Evolutionary conservation across 2,888 invertebrate species (phyloP).

Genomic region (Hofmannophila pseudospretella): DNA sequence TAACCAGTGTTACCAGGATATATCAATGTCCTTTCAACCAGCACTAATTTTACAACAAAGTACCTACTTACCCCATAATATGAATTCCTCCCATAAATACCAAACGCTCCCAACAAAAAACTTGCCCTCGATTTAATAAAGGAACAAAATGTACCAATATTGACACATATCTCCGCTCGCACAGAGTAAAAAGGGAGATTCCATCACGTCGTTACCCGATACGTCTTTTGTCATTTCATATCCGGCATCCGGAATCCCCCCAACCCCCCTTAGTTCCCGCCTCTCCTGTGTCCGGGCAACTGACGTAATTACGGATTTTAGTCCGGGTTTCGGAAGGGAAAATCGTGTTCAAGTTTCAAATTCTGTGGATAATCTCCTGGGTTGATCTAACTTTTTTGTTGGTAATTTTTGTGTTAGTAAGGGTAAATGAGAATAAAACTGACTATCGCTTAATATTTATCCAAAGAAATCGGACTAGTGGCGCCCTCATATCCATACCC

Average conservation of each 20-base stretch:
- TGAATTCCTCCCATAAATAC: no score
- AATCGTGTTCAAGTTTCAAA: slow-evolving; percentile 13
- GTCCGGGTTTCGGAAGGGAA: slow-evolving; percentile 10
- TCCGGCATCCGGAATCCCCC: slow-evolving; percentile 27
- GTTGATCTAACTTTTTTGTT: not conserved
- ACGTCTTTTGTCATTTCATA: slow-evolving; percentile 57
- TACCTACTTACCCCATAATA: not conserved
- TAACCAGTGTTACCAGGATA: no score
- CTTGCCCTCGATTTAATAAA: slow-evolving; percentile 6
- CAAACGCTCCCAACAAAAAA: not conserved
- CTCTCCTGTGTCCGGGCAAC: slow-evolving; percentile 17
- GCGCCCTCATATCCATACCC: no score
- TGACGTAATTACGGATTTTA: slow-evolving; percentile 52
- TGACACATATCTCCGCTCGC: slow-evolving; percentile 16
- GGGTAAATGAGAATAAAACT: no score
- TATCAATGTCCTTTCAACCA: no score
- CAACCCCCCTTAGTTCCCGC: slow-evolving; percentile 16
- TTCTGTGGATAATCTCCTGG: slow-evolving; percentile 6
- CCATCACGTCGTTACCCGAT: slow-evolving; percentile 36
- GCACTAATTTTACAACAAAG: no score
- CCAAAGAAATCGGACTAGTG: no score
- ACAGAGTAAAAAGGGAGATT: slow-evolving; percentile 19
- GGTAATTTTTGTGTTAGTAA: no score
- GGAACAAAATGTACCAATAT: slow-evolving; percentile 17
- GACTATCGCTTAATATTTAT: no score